A percentile compares a stretch with the other conserved stretches of the same genome.
Evolutionary conservation across 2,888 invertebrate genomes (phyloP).

Genomic region (Hypomecis punctinalis): DNA sequence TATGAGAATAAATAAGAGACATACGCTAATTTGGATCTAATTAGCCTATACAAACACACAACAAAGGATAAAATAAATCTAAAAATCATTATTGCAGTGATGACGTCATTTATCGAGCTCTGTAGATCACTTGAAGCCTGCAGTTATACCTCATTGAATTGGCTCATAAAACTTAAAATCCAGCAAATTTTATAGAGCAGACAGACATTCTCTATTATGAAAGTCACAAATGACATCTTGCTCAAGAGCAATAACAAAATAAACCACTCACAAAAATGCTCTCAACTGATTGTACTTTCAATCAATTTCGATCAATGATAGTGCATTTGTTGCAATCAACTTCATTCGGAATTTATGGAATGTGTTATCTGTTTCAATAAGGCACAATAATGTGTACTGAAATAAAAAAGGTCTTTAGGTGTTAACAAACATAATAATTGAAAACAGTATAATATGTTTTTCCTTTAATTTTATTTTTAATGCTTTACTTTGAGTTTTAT

Average conservation of each 20-base stretch:
- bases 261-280: conserved; percentile 17
- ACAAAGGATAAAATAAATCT: too few relatives aligned
- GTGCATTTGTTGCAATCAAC: conserved; percentile 14
- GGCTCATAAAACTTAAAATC: background rate
- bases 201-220: conserved; percentile 3
- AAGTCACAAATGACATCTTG: conserved; percentile 23
- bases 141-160: background rate
- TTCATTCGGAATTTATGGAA: conserved; percentile 1
- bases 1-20: too few relatives aligned
- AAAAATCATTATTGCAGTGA: background rate
- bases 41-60: too few relatives aligned
- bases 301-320: conserved; percentile 10
- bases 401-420: too few relatives aligned
- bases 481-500: too few relatives aligned
- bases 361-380: conserved; percentile 2
- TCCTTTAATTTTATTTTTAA: too few relatives aligned
- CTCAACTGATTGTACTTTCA: conserved; percentile 15
- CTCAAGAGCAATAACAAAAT: conserved; percentile 14
- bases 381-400: background rate
- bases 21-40: too few relatives aligned
- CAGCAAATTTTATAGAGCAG: background rate
- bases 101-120: background rate
- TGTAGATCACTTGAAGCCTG: too few relatives aligned
- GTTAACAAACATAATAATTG: too few relatives aligned
- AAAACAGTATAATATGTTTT: too few relatives aligned